Base-by-base conservation (phyloP, 2,888 invertebrate species). In the Incurvaria masculella region DNA sequence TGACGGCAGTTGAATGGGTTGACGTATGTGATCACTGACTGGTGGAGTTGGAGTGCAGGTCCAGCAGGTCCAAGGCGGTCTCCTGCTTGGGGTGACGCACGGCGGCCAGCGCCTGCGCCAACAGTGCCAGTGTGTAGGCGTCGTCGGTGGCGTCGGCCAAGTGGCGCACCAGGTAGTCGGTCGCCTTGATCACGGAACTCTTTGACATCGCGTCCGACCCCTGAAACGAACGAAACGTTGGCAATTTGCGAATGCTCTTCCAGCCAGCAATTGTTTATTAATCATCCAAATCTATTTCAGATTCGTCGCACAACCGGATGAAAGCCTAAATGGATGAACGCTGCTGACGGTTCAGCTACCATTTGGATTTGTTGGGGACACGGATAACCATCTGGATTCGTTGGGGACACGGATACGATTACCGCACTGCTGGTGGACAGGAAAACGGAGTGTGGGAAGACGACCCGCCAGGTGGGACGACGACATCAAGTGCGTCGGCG, bases 311-410 rank as follows among this genome's bases (percentile, higher is more conserved):
- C 82, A 72, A 51, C 82, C 81, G 27, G 83, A 84, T 58, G 81
- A 84, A 45, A 86, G 88, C 17, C 82, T 83, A 54, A 91, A 91
- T 52, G 96, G 96, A 55, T 89, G 96, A 86, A 91, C 93, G 11
- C 88, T 96, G 1, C 88, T 96, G 81, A 94, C 94, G 61, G 88
- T 96, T 0, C 86, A 86, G 52, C 78, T 97, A 50, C 94, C 95
- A 0, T 94, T 94, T 1, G 96, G 97, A n/a, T 97, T 89, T 8
- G 27, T n/a, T n/a, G n/a, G n/a, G n/a, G n/a, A n/a, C n/a, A n/a
- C n/a, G n/a, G n/a, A n/a, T n/a, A n/a, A n/a, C n/a, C n/a, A n/a
- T n/a, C n/a, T n/a, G n/a, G n/a, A n/a, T n/a, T n/a, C 64, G 84
- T 89, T 1, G 89, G 91, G 0, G 92, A 94, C 57, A 71, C 84